Evolutionary conservation across 2,113 vertebrate genomes (phyloP), one percentile per base, ranked within the genome.

Genomic region (Hippotragus niger): DNA sequence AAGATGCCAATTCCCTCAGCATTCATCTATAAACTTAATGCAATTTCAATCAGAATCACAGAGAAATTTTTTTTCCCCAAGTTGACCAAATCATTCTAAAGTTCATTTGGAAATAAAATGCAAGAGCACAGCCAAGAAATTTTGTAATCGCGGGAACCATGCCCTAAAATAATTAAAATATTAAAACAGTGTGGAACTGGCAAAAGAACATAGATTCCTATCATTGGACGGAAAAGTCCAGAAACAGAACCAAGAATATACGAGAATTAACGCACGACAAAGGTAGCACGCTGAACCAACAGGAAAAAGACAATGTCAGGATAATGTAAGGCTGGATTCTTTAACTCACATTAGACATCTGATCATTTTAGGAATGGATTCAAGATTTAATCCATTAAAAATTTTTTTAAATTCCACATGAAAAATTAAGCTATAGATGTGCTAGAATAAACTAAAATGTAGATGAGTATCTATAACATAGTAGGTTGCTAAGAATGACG

Each of bases 131-230:
- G 96, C 95, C 98, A 97, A 97, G 91, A 93, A 95, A 96, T 98
- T 97, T 80, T 98, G 93, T 97, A 97, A 97, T 93, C 29, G 19
- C 85, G 94, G 96, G 92, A 98, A 62, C 92, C 64, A 40, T 91
- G 95, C 94, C 96, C 67, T 97, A 78, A 96, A 96, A 97, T 95
- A 97, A 98, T 98, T 98, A 97, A 97, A 97, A 97, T 94, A 98
- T 97, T 97, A 97, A 97, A 98, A 97, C 81, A 97, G 95, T 27
- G 85, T 97, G 93, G 93, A 88, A 96, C 81, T 96, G 92, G 95
- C 95, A 86, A 95, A 85, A 93, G 96, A 96, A 97, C 58, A 98
- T 31, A 97, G 96, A 95, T 96, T 81, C 80, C 27, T 95, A 97
- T 94, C 96, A 96, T 64, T 82, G 67, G 88, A 91, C 58, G 98